Evolutionary conservation across 1,140 invertebrate species (phyloP).

Genomic region (Forficula auricularia): DNA sequence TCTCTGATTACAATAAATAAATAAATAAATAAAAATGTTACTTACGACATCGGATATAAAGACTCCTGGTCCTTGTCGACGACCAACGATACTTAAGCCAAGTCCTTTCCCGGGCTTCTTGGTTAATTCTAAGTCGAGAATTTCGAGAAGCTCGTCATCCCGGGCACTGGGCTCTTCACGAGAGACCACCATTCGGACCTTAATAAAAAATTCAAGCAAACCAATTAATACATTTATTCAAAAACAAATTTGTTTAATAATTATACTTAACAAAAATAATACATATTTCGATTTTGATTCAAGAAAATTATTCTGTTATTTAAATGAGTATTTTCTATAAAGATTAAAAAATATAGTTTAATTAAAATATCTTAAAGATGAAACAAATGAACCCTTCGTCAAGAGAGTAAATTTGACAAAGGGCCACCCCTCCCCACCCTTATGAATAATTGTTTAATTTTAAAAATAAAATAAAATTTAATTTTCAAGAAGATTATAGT

Average conservation of each 20-base stretch:
- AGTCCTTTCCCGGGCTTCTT: conserved; percentile 87
- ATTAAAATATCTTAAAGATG: neutral
- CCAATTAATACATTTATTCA: conserved; percentile 2
- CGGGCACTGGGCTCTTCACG: conserved; percentile 52
- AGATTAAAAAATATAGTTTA: neutral
- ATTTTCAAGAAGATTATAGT: no score
- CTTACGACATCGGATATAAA: conserved; percentile 89
- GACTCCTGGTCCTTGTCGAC: conserved; percentile 69
- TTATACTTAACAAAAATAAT: conserved; percentile 18
- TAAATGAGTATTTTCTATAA: no score
- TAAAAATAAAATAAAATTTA: no score
- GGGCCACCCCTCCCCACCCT: no score
- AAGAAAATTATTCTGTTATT: no score
- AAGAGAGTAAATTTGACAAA: no score
- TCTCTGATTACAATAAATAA: neutral
- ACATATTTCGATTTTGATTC: no score
- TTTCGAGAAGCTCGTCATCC: conserved; percentile 53
- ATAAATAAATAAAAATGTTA: no score
- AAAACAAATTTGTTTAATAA: neutral
- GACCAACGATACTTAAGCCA: conserved; percentile 78
- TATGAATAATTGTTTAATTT: no score
- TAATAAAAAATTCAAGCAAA: conserved; percentile 20
- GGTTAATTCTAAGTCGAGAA: conserved; percentile 73
- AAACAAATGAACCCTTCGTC: no score
- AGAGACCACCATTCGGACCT: conserved; percentile 78